Evolutionary conservation across 2,888 invertebrate species (phyloP), one percentile per base, ranked within the genome.

Genomic region (Bombylius discolor): DNA sequence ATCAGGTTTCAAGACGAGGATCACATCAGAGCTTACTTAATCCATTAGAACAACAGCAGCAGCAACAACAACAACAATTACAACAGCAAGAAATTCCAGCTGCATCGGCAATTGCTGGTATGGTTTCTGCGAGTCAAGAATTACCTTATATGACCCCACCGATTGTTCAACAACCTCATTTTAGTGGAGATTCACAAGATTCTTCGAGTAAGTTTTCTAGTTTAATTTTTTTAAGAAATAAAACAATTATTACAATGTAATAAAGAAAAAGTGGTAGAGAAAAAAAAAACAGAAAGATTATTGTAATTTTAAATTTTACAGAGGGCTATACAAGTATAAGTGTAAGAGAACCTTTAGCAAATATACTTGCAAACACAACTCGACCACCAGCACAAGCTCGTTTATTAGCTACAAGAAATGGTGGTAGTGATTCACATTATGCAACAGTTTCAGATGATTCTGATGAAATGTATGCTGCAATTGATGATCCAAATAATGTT

Each of bases 301-400:
- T 36, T 36, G 36, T 9, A 36, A 8, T 8, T 8, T 36, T 36
- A 36, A 42, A 11, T 42, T 42, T 42, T 42, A 23, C 23, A 89
- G 90, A 91, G 78, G 92, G 92, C 49, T 93, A 93, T 70, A 92
- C 92, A 0, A 91, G 91, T 68, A 92, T 92, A 63, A 92, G 90
- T 62, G 93, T 93, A 3, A 79, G 92, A 23, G 92, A 92, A 71
- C 93, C 93, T 1, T 75, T 93, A 59, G 89, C 90, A 5, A 84
- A 84, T 67, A 83, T 87, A 61, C 80, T 86, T 62, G 84, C 83
- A 51, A 82, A 83, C 70, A 83, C 83, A 0, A 67, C 70, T 59
- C 67, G 69, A 56, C 62, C 73, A 67, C 62, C 73, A 67, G 66
- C 71, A 64, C 58, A 70, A 63, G 55, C 78, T 63, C 62, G 62